A percentile compares a stretch with the other conserved stretches of the same genome.
phyloP scores from a whole-genome alignment of 2,888 invertebrate species.

The Orchestes rusci region DNA sequence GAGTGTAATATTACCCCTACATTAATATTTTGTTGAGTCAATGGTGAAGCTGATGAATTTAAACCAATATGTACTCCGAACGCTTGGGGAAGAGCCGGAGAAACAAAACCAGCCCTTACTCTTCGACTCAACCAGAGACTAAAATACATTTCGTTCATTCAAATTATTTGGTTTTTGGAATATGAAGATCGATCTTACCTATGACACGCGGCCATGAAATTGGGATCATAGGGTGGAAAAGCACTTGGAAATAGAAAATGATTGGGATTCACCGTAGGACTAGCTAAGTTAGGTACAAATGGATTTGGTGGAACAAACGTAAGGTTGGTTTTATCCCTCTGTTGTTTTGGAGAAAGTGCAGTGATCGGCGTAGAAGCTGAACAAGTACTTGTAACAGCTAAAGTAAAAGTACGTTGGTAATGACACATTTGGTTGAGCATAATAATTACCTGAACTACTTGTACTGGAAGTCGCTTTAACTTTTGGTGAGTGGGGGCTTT shows the following conservation, averaged over 20 bases:
- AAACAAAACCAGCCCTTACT: slow-evolving; percentile 19
- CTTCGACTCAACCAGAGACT: slow-evolving; percentile 22
- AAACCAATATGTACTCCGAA: slow-evolving; percentile 16
- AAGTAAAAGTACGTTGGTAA: no score
- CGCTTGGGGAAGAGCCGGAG: slow-evolving; percentile 10
- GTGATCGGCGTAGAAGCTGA: slow-evolving; percentile 2
- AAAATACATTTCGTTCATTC: background rate
- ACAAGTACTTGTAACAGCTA: slow-evolving; percentile 5
- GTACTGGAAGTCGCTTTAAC: slow-evolving; percentile 18
- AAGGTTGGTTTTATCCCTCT: slow-evolving; percentile 35
- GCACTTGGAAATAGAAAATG: slow-evolving; percentile 38
- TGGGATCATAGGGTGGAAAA: slow-evolving; percentile 41
- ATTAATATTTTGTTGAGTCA: slow-evolving; percentile 13
- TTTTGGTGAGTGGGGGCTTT: slow-evolving; percentile 41
- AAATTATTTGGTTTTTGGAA: background rate
- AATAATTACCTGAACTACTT: slow-evolving; percentile 12
- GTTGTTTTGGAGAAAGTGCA: slow-evolving; percentile 26
- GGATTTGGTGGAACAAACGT: slow-evolving; percentile 44
- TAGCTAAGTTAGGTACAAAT: slow-evolving; percentile 41
- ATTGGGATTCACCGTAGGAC: slow-evolving; percentile 41
- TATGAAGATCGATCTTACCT: no score
- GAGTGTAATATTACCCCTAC: slow-evolving; percentile 13
- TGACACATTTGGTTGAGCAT: no score
- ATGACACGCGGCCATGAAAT: slow-evolving; percentile 42
- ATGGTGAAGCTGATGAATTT: slow-evolving; percentile 1